Evolutionary conservation across 2,888 invertebrate species (phyloP).

Genomic region (Tetranychus piercei): DNA sequence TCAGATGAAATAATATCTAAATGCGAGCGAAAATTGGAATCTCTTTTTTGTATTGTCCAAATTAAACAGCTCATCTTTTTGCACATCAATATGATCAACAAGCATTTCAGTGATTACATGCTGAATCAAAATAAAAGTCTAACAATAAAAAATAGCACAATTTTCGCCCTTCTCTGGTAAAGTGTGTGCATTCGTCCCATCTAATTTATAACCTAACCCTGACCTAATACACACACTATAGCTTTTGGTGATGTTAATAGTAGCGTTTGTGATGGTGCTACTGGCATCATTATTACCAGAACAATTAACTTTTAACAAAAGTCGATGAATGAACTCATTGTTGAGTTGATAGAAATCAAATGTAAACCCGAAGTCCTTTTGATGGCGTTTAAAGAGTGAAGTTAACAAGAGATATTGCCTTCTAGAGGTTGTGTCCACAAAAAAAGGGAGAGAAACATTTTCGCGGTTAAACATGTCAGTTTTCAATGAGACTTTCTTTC

Average conservation of each 20-base stretch:
- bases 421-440: background rate
- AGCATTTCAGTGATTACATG: too few species aligned
- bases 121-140: too few species aligned
- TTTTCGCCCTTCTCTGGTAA: background rate
- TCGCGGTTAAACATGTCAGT: background rate
- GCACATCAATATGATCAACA: too few species aligned
- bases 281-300: too few species aligned
- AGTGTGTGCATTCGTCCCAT: background rate
- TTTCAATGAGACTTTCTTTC: background rate
- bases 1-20: too few species aligned
- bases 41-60: too few species aligned
- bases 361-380: background rate
- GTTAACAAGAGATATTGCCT: too few species aligned
- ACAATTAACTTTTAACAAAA: background rate
- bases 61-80: too few species aligned
- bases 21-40: too few species aligned
- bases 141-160: background rate
- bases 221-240: background rate
- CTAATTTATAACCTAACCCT: background rate
- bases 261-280: too few species aligned
- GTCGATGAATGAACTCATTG: background rate
- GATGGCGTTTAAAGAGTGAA: background rate
- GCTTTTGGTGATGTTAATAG: background rate
- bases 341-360: background rate
- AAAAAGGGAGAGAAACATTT: background rate